Evolutionary conservation across 2,113 vertebrate species (phyloP), one percentile per base, ranked within the genome.

Genomic region (Danionella cerebrum): DNA sequence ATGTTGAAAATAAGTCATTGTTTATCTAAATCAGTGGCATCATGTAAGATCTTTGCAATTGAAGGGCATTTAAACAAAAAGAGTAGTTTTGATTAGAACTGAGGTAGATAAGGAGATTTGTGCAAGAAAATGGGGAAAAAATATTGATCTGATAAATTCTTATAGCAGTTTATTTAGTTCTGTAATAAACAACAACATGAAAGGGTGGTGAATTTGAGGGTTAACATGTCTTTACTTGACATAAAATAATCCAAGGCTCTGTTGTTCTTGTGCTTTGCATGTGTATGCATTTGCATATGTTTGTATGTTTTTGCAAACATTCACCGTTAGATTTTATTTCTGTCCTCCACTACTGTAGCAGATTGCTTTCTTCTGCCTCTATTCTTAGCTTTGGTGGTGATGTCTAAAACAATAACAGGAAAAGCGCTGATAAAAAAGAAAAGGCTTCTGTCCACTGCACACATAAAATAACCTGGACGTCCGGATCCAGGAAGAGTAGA

Each of bases 361-460:
- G 70, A 76, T 66, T 21, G 59, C 19, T 25, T 6, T 1, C 11
- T 76, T 55, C 6, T 63, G 35, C 62, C 31, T 57, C 74, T 77
- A 78, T 70, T 64, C 76, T 75, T 73, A 67, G n/a, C 65, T 73
- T 80, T 71, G 54, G 65, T 48, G 70, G 47, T 78, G 71, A 60
- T 72, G 54, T 27, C 58, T 33, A 11, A 51, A 58, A 0, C 66
- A 72, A 77, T 73, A 78, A 79, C 68, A 78, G 75, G 71, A 48
- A 38, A 36, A 18, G 57, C 24, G 25, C 3, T 8, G 47, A 16
- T 7, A 6, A 9, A 22, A 41, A 47, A 19, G 5, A 45, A 44
- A 27, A 54, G 39, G 18, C 21, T 60, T 10, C 12, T 21, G 57
- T 60, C 6, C 3, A 45, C 12, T n/a, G 24, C 39, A 29, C 14